phyloP scores from a whole-genome alignment of 2,113 vertebrate species.

The Cheirogaleus medius region DNA sequence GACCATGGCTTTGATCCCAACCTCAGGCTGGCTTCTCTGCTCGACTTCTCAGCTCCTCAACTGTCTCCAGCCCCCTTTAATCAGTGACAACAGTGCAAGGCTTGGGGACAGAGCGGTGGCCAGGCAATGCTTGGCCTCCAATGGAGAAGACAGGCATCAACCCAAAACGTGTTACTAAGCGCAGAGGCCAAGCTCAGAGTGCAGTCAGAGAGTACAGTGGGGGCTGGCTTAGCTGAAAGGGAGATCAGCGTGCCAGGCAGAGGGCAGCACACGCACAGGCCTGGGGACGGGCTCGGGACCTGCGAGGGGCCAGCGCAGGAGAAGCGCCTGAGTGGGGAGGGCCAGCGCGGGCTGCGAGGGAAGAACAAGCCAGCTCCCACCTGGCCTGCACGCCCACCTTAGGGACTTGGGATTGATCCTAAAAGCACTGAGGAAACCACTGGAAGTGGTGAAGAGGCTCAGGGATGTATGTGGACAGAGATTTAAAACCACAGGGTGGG shows the following conservation, averaged over 20 bases:
- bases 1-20: background rate
- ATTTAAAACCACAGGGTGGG: background rate
- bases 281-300: background rate
- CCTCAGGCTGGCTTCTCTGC: background rate
- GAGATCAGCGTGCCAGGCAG: background rate
- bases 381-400: background rate
- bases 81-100: background rate
- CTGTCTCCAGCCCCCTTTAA: background rate
- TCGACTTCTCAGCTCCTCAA: background rate
- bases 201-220: background rate
- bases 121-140: background rate
- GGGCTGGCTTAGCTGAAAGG: background rate
- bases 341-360: background rate
- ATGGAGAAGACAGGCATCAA: background rate
- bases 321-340: background rate
- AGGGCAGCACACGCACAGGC: background rate
- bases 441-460: background rate
- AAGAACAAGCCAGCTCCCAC: background rate
- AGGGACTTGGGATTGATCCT: background rate
- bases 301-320: background rate
- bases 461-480: background rate
- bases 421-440: background rate
- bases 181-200: no score
- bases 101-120: background rate
- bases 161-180: background rate